Evolutionary conservation across 2,797 vertebrate species (phyloP), one percentile per base, ranked within the genome.

Genomic region (Garrulus glandarius): DNA sequence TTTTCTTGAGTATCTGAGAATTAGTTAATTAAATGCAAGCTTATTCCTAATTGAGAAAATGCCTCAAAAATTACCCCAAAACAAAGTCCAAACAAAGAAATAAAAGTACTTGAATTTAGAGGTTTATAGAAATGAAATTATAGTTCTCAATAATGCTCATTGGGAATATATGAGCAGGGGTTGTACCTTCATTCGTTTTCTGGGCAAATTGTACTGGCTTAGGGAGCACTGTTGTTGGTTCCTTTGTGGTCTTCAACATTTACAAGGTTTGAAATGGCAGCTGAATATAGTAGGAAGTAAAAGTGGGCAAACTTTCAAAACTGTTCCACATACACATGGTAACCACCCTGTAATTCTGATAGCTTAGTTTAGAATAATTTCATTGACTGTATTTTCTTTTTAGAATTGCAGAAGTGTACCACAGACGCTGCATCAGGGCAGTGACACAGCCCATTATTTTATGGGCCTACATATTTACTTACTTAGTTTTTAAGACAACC

Each of bases 401-500:
- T 56, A 39, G 41, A 60, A 41, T 30, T 85, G 46, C 19, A 70
- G 43, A 36, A 68, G 39, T 50, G 44, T 29, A 53, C 6, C 29
- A 29, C 49, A 74, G 61, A 60, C 80, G 19, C 27, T 85, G 14
- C 81, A 68, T 39, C 19, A 26, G 30, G 50, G 26, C 53, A 61
- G 13, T 32, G 56, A 53, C 37, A 60, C 15, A 20, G 29, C n/a
- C 32, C 24, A 30, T 74, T 84, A 50, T 79, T 74, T 89, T n/a
- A 74, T 46, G 52, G 43, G 22, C 32, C 24, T 70, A 16, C 13
- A 11, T 59, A 47, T 95, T 94, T 82, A 44, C 24, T 76, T 72
- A 53, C 4, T 93, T 91, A 59, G n/a, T 71, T 95, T 92, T 88
- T 39, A 85, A 59, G 70, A 63, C 36, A 70, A 24, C 52, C 46